Conservation (phyloP, 2,888 invertebrate genomes). For the Lomographa bimaculata region DNA sequence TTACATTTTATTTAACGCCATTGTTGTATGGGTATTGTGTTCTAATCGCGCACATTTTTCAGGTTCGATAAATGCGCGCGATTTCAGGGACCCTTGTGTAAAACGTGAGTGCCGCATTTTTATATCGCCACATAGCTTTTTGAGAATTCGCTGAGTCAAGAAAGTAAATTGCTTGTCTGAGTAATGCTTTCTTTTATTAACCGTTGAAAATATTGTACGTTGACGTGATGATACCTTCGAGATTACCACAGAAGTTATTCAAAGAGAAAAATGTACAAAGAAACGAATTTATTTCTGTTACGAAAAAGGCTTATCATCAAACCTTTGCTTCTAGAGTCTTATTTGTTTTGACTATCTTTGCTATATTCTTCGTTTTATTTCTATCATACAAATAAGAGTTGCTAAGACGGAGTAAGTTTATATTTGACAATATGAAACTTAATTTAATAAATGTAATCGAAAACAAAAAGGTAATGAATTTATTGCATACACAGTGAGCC, state of each 20-base stretch:
- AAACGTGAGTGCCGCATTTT: slow-evolving; percentile 21
- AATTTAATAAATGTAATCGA: no score
- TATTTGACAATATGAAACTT: no score
- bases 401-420: no score
- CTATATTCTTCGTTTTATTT: no score
- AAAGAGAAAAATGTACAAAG: slow-evolving; percentile 39
- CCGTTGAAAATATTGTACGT: slow-evolving; percentile 57
- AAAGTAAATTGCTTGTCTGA: slow-evolving; percentile 57
- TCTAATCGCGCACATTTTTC: slow-evolving; percentile 41
- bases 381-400: no score
- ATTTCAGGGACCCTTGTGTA: slow-evolving; percentile 16
- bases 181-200: slow-evolving; percentile 64
- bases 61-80: slow-evolving; percentile 24
- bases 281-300: slow-evolving; percentile 50
- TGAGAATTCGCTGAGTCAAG: slow-evolving; percentile 35
- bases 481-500: no score
- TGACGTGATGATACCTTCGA: slow-evolving; percentile 52
- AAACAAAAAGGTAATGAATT: no score
- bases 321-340: slow-evolving; percentile 20
- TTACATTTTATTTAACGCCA: slow-evolving; percentile 59
- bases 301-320: slow-evolving; percentile 36
- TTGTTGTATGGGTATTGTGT: slow-evolving; percentile 45
- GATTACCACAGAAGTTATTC: slow-evolving; percentile 56
- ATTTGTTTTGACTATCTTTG: no score
- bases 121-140: slow-evolving; percentile 22